phyloP scores from a whole-genome alignment of 2,797 vertebrate genomes.

The Amphiprion clarkii region DNA sequence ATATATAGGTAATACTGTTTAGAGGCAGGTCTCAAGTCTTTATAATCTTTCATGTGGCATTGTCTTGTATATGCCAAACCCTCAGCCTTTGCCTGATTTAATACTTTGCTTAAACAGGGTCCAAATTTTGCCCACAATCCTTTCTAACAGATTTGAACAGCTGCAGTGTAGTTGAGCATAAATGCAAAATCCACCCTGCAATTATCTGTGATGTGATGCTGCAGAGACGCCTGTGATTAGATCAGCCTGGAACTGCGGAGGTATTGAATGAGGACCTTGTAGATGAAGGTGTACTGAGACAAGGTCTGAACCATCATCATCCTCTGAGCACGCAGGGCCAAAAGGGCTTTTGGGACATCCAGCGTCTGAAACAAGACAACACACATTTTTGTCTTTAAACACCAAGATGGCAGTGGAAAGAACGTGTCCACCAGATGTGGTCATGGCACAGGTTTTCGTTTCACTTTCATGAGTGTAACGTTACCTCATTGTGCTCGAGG shows the following conservation, averaged over 20 bases:
- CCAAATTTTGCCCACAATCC: background rate
- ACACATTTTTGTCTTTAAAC: background rate
- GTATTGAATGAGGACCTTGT: constrained; percentile 96
- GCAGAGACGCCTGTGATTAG: constrained; percentile 70
- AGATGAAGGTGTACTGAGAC: constrained; percentile 96
- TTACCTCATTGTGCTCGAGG: constrained; percentile 98
- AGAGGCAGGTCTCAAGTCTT: constrained; percentile 63
- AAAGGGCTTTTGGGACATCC: constrained; percentile 91
- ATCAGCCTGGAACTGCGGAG: constrained; percentile 97
- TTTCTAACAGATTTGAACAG: constrained; percentile 20
- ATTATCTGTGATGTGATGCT: background rate
- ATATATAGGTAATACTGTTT: constrained; percentile 77
- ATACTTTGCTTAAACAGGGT: constrained; percentile 50
- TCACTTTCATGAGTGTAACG: too few relatives aligned
- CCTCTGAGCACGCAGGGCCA: constrained; percentile 91
- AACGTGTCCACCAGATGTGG: too few relatives aligned
- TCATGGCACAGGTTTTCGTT: background rate
- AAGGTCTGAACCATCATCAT: constrained; percentile 99
- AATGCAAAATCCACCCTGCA: constrained; percentile 29
- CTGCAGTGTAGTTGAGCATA: constrained; percentile 52
- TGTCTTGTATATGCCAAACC: constrained; percentile 19
- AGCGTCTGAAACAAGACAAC: constrained; percentile 84
- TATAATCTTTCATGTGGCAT: constrained; percentile 56
- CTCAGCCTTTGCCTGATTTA: constrained; percentile 47
- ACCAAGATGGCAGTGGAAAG: too few relatives aligned